A percentile compares a stretch with the other conserved stretches of the same genome.
Conservation (phyloP, 2,113 vertebrate genomes). For the Pipra filicauda region DNA sequence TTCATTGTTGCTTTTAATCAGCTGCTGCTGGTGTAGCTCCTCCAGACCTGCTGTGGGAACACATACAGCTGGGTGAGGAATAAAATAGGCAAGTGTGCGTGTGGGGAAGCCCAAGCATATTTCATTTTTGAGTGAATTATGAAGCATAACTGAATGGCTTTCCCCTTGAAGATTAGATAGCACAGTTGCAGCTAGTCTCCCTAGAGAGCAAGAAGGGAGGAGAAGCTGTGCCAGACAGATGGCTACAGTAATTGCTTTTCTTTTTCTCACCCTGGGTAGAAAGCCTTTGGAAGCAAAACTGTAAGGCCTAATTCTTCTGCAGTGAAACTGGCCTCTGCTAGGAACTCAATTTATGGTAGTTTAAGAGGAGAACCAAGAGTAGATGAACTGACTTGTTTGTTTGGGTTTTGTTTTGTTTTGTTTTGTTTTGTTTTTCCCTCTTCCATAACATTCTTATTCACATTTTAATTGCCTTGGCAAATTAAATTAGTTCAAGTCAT, state of each 20-base stretch:
- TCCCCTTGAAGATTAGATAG: neutral
- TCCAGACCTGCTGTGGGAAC: neutral
- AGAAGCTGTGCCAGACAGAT: slow-evolving; percentile 3
- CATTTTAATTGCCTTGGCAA: neutral
- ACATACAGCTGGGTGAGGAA: neutral
- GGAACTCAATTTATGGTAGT: neutral
- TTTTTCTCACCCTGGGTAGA: neutral
- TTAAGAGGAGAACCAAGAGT: neutral
- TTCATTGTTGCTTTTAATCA: neutral
- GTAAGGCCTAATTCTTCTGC: neutral
- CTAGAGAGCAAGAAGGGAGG: neutral
- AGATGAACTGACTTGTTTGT: neutral
- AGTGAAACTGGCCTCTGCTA: neutral
- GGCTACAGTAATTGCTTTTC: neutral
- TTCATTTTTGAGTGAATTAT: neutral
- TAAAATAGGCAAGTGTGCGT: neutral
- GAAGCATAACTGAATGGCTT: neutral
- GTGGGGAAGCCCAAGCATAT: neutral
- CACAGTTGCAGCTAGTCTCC: neutral
- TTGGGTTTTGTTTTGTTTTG: neutral
- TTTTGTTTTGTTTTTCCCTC: no score
- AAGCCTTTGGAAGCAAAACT: neutral
- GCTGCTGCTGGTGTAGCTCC: neutral
- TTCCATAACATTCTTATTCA: neutral
- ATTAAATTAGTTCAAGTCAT: neutral